Evolutionary conservation across 2,888 invertebrate species (phyloP), one percentile per base, ranked within the genome.

Genomic region (Drosophila meridiana): DNA sequence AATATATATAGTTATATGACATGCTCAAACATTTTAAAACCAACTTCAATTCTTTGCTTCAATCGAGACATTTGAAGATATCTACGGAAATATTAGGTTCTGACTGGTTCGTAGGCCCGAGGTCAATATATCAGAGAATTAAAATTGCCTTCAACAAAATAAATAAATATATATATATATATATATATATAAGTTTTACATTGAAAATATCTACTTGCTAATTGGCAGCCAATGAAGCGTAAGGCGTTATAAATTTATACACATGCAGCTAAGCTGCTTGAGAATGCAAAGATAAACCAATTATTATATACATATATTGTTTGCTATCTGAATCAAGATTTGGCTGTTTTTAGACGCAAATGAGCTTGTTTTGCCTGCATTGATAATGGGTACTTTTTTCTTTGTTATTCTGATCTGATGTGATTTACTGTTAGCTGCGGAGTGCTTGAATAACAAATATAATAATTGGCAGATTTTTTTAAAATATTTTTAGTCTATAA

Each of bases 181-280:
- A 20, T 20, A 20, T 13, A 13, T 32, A 11, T 20, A 50, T 28
- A 26, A 40, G n/a, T 55, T 20, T 40, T 55, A 55, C 55, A 55
- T 55, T 55, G 55, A 55, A 55, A 28, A 8, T 20, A 40, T 28
- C 14, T 9, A 55, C 14, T 30, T 55, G 55, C 40, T 55, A 55
- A 55, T 55, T 55, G 55, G 28, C 5, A 40, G 1, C 6, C 36
- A 55, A 40, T 55, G 38, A 55, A 40, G 38, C 55, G 36, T 38
- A 38, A 28, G 38, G 36, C 38, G 38, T 26, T 38, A 40, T 55
- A 28, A 28, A 30, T 28, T 28, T 28, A 40, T 38, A 42, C 8
- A 28, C 26, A 26, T 20, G 20, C 1, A 34, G 52, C 3, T 2
- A 30, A 55, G 55, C 1, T 38, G 14, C 28, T 55, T 36, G 14